These are phyloP conservation scores for Microctenopoma stevenorrisi DNA, from an alignment of 2,797 vertebrate genomes.

Conservation along the genomic window DNA sequence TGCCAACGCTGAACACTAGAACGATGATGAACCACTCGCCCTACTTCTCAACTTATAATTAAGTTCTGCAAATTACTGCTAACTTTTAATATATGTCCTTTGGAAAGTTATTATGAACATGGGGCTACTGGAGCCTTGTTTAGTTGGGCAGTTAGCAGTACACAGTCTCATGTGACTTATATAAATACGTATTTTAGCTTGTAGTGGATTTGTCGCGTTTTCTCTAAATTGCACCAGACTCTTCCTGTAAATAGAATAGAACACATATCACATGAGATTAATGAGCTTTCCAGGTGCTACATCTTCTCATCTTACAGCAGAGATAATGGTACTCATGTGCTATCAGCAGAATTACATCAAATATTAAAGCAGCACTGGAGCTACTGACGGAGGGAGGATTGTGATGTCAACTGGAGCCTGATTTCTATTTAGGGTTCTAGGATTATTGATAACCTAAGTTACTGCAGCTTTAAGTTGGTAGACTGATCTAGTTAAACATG, in stretches of 20 bases:
- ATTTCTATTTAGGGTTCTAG: neutral
- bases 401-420: too few species aligned
- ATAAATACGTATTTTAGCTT: neutral
- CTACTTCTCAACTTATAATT: constrained; percentile 4
- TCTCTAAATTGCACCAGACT: neutral
- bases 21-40: neutral
- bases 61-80: neutral
- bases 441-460: neutral
- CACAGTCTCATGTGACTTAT: neutral
- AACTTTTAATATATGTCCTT: neutral
- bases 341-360: neutral
- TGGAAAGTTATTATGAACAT: neutral
- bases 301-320: neutral
- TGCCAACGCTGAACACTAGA: neutral
- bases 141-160: neutral
- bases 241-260: neutral
- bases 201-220: neutral
- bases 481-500: neutral
- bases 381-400: too few species aligned
- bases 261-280: neutral
- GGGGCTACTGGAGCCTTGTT: neutral
- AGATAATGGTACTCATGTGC: neutral
- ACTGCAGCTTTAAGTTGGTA: neutral
- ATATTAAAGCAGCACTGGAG: neutral
- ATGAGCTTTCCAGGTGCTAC: neutral